phyloP scores from a whole-genome alignment of 1,140 invertebrate species.

The Mactra quadrangularis region DNA sequence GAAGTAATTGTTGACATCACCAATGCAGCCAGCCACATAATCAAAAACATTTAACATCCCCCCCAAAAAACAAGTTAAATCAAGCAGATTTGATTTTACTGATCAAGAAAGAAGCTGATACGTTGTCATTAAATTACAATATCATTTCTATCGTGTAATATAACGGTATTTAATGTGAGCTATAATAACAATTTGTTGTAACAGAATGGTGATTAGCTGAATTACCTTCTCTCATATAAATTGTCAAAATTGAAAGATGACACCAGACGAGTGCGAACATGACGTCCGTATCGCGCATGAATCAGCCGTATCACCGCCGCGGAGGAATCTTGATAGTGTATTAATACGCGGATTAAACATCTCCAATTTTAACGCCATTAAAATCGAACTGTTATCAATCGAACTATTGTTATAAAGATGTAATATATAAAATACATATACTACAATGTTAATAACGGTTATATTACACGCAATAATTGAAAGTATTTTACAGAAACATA shows the following conservation, averaged over 20 bases:
- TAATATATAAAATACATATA: constrained; percentile 34
- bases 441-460: constrained; percentile 19
- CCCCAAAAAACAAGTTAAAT: no score
- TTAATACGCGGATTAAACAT: constrained; percentile 33
- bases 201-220: no score
- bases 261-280: not conserved
- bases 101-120: no score
- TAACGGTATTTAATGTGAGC: no score
- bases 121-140: no score
- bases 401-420: constrained; percentile 7
- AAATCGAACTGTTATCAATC: constrained; percentile 40
- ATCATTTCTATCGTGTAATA: no score
- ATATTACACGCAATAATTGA: constrained; percentile 7
- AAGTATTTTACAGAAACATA: not conserved
- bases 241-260: constrained; percentile 21
- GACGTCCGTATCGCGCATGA: not conserved
- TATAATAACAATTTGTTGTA: no score
- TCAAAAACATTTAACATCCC: no score
- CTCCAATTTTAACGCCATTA: constrained; percentile 39
- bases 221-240: no score
- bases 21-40: no score
- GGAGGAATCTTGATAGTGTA: constrained; percentile 24
- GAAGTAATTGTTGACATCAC: no score
- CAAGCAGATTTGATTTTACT: no score
- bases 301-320: constrained; percentile 14